Evolutionary conservation across 1,140 invertebrate genomes (phyloP).

Genomic region (Leptopilina boulardi): DNA sequence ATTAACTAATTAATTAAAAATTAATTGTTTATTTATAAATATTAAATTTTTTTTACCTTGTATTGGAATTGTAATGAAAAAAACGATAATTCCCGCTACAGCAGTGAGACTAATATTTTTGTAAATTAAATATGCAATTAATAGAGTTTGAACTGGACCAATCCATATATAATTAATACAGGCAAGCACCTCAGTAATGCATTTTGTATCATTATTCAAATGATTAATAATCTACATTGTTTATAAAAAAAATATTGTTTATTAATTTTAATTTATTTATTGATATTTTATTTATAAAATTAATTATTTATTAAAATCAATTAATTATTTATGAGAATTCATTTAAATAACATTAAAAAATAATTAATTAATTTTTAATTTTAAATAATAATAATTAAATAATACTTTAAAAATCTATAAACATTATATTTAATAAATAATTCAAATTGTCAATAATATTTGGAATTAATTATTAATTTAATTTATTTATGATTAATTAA

Average conservation of each 20-base stretch:
- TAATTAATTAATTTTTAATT: too few species aligned
- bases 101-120: background rate
- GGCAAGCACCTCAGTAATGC: background rate
- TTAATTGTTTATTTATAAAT: background rate
- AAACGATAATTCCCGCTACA: background rate
- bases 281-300: too few species aligned
- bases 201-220: background rate
- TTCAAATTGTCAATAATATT: too few species aligned
- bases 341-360: too few species aligned
- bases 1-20: background rate
- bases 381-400: too few species aligned
- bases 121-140: slow-evolving; percentile 7
- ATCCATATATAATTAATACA: background rate
- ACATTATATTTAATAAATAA: too few species aligned
- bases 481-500: too few species aligned
- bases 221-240: background rate
- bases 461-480: too few species aligned
- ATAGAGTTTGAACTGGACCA: background rate
- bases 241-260: background rate
- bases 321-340: too few species aligned
- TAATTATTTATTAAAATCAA: too few species aligned
- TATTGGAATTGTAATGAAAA: background rate
- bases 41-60: background rate
- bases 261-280: too few species aligned
- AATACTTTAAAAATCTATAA: too few species aligned